phyloP scores from a whole-genome alignment of 2,113 vertebrate species.

The Sinocyclocheilus grahami region DNA sequence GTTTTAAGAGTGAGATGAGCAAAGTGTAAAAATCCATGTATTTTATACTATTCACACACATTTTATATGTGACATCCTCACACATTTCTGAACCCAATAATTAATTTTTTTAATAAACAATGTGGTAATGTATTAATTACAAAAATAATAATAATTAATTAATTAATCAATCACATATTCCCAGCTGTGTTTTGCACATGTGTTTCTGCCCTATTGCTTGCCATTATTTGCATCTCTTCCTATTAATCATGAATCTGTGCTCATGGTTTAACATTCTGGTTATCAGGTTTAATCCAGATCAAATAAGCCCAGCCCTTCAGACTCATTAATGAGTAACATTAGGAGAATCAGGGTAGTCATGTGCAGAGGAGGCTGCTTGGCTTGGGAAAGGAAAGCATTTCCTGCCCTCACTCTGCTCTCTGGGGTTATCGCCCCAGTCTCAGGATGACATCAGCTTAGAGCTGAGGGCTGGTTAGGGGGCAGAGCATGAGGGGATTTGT shows the following conservation, averaged over 20 bases:
- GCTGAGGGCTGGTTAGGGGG: slow-evolving; percentile 44
- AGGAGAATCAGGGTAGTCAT: slow-evolving; percentile 13
- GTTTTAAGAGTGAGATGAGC: no score
- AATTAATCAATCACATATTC: neutral
- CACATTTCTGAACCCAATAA: neutral
- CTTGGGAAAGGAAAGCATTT: slow-evolving; percentile 13
- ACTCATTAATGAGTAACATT: slow-evolving; percentile 26
- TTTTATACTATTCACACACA: neutral
- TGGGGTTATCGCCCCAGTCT: slow-evolving; percentile 53
- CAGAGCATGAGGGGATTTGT: slow-evolving; percentile 29
- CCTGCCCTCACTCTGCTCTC: neutral
- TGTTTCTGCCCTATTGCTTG: neutral
- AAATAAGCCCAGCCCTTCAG: neutral
- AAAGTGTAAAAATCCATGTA: no score
- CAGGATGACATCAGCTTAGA: slow-evolving; percentile 50
- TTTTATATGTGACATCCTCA: neutral
- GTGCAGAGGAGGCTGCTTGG: neutral
- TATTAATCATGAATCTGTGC: neutral
- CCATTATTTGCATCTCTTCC: neutral
- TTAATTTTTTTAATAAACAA: neutral
- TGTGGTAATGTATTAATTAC: neutral
- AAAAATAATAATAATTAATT: neutral
- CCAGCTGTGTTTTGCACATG: neutral
- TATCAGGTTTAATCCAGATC: slow-evolving; percentile 42
- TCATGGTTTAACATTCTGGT: neutral